Base-by-base conservation (phyloP, 2,113 vertebrate species). In the Ctenomys sociabilis region DNA sequence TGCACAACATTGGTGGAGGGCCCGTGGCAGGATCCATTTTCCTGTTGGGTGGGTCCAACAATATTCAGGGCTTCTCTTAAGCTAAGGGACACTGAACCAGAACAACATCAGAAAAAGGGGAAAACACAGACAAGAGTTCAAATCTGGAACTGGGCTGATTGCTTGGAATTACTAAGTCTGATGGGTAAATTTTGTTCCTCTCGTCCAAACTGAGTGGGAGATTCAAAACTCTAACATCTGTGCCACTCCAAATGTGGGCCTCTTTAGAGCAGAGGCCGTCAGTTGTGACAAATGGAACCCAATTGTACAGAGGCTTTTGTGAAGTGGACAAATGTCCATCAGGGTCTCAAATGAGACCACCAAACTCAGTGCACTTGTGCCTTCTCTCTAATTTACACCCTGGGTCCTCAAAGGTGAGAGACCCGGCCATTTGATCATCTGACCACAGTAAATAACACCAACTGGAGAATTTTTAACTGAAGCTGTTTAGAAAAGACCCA, bases 371-470 rank as follows among this genome's bases (percentile, higher is more conserved):
- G 97, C 95, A 82, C 91, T 95, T 94, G 80, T 95, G 91, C 70
- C 66, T 83, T 66, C 86, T 52, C 40, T 97, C 61, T 97, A 70
- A 95, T 86, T 96, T 94, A 43, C 21, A 7, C 70, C 83, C 89
- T 13, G 81, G 73, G 87, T n/a, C 45, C 68, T 40, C 57, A 78
- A 32, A 89, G 95, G 87, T 63, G 94, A 96, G 63, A 91, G 90
- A 85, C 88, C 88, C 35, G 0, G 0, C 66, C 88, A 61, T 92
- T 86, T 90, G 90, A 68, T 82, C 16, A 24, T 85, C 84, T 95
- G 95, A 92, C 90, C 95, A 97, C 72, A 91, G 90, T 98, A 96
- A 96, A 97, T 95, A 92, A 88, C 37, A 83, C 68, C 82, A 95
- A 94, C 81, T 45, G 40, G 59, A 87, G 78, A 40, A 63, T 82